Base-by-base conservation (phyloP, 2,888 invertebrate species). In the Diachrysia chrysitis region DNA sequence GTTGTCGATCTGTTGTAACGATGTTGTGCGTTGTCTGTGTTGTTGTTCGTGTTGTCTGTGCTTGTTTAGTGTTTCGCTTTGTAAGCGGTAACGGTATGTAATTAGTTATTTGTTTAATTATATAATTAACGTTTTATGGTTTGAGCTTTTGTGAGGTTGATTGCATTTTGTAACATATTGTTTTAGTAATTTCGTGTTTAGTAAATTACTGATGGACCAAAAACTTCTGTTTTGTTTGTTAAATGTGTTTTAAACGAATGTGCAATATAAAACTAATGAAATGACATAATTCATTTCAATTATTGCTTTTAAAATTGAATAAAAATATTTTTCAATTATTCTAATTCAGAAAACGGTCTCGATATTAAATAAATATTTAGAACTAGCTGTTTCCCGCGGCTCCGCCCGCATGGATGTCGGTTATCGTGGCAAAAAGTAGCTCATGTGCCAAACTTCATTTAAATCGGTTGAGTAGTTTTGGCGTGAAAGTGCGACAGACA, bases 31-130 rank as follows among this genome's bases (percentile, higher is more conserved):
- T 66, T 54, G 16, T 77, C 51, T 63, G 63, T 57, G 68, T 70
- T 73, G 62, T 73, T 0, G 32, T 81, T 0, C 57, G 72, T 80
- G 66, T 71, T 56, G 2, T 82, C 9, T 71, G 71, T 81, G 77
- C 60, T n/a, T 71, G 64, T 63, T 79, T 80, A 12, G 64, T 77
- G 35, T 70, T 77, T 10, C 42, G 58, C 58, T 29, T 66, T 14
- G 66, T 55, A 17, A 48, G 19, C 55, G 53, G 72, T n/a, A 12
- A 17, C 1, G 76, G 76, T 76, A 64, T 19, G 76, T 76, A 58
- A 14, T 32, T 51, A 16, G 17, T 48, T 59, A 51, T 56, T 0
- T n/a, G 19, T 53, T n/a, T 14, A 17, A 17, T 54, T 48, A 19
- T 21, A 14, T 51, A 51, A 48, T 48, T 48, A 51, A 12, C 10